phyloP scores from a whole-genome alignment of 2,797 vertebrate genomes.

The Protonibea diacanthus region DNA sequence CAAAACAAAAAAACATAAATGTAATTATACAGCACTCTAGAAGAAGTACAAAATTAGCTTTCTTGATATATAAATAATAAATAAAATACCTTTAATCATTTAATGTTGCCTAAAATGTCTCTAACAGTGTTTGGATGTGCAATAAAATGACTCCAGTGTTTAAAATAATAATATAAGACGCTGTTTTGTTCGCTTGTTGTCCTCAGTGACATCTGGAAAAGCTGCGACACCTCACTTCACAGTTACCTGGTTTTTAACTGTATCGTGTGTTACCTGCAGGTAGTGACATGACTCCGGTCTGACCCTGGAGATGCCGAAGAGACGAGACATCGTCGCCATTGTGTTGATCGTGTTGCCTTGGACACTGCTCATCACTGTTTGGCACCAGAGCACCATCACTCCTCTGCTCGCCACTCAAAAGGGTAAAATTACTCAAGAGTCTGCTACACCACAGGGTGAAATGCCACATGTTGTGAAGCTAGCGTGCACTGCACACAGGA shows the following conservation, averaged over 20 bases:
- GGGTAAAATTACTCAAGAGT: conserved; percentile 51
- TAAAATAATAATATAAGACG: neutral
- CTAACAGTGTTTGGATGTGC: neutral
- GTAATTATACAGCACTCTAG: neutral
- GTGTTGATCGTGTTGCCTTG: conserved; percentile 93
- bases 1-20: neutral
- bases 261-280: conserved; percentile 47
- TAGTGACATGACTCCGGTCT: conserved; percentile 68
- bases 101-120: neutral
- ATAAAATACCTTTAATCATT: neutral
- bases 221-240: neutral
- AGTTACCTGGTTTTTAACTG: neutral
- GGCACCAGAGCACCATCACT: conserved; percentile 88
- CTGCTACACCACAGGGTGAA: neutral
- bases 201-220: neutral
- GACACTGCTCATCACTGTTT: conserved; percentile 92
- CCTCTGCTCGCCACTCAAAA: conserved; percentile 83
- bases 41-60: neutral
- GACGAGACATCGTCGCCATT: conserved; percentile 90
- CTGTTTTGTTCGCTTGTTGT: neutral
- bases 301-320: conserved; percentile 89
- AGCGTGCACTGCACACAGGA: neutral
- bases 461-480: neutral
- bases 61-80: neutral
- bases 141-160: neutral